Conservation (phyloP, 2,797 vertebrate genomes). For the Orientallactaga sibirica region DNA sequence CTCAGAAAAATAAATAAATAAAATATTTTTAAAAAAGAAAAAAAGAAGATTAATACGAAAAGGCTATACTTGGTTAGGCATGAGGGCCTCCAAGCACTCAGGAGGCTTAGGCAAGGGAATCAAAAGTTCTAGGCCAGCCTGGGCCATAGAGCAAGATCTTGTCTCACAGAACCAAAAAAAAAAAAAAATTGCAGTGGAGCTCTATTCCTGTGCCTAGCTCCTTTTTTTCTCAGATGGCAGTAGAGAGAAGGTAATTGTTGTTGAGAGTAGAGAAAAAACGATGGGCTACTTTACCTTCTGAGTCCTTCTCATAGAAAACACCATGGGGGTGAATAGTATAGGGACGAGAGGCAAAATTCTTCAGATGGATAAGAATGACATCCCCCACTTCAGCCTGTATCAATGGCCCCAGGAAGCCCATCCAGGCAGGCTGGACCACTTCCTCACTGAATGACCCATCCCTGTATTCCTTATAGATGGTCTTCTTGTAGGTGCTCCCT, state of each 20-base stretch:
- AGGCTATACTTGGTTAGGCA: not conserved
- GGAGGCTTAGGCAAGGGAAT: not conserved
- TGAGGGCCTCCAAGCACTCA: not conserved
- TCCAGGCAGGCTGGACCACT: conserved; percentile 86
- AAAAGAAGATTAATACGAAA: not conserved
- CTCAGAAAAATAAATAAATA: too few species aligned
- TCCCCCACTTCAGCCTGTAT: conserved; percentile 89
- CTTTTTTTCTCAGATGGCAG: not conserved
- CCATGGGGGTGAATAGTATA: conserved; percentile 90
- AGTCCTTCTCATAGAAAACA: conserved; percentile 89
- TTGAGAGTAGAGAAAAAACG: not conserved
- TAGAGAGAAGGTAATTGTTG: conserved; percentile 38
- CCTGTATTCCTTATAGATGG: conserved; percentile 88
- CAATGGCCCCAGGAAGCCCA: conserved; percentile 89
- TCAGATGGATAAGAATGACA: conserved; percentile 87
- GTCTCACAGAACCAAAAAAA: not conserved
- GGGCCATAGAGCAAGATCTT: not conserved
- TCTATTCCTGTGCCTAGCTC: not conserved
- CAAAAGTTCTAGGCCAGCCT: not conserved
- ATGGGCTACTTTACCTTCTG: conserved; percentile 87
- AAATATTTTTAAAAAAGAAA: not conserved
- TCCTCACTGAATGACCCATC: conserved; percentile 85
- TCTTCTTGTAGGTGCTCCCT: conserved; percentile 88
- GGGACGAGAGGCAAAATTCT: conserved; percentile 88
- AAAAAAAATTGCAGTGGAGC: not conserved